Base-by-base conservation (phyloP, 2,113 vertebrate species). In the Etia nguti region DNA sequence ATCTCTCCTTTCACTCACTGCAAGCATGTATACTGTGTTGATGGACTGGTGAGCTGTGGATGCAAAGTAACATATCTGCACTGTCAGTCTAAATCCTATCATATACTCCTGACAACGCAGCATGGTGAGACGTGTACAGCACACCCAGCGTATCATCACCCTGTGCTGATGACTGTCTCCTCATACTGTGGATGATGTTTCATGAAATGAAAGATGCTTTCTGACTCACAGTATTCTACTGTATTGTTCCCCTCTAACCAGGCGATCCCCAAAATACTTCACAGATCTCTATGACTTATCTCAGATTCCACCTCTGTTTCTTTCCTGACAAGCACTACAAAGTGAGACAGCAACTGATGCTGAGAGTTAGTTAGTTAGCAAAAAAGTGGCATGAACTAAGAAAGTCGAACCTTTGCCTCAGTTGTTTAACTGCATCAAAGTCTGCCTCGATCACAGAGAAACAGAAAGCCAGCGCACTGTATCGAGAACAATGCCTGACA, bases 231-330 rank as follows among this genome's bases (percentile, higher is more conserved):
- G 68, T 59, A 24, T 87, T 79, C 79, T 52, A 85, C 87, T 88
- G 87, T 88, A 86, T 38, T 22, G 24, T 57, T 70, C 24, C 48
- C n/a, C 75, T 80, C 22, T 6, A 80, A 88, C 84, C 5, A 26
- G 70, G 80, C 83, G 84, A 90, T 81, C 77, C 68, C 60, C 60
- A 89, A 94, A 94, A 93, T 89, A 91, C 85, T 10, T 86, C 55
- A 75, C 82, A 73, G 59, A 60, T 68, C 57, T 77, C 55, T 62
- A 29, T 36, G 86, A 89, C 82, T 31, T 84, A 36, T 70, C 80
- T 38, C 22, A 41, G 82, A 24, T 60, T 50, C 5, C 36, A 10
- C 31, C 55, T 65, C 57, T 90, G 80, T 68, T 59, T 83, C 82
- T 83, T 91, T 88, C 62, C 56, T 31, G 62, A 88, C 82, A 52